Evolutionary conservation across 1,140 invertebrate genomes (phyloP).

Genomic region (Phymastichus coffea): DNA sequence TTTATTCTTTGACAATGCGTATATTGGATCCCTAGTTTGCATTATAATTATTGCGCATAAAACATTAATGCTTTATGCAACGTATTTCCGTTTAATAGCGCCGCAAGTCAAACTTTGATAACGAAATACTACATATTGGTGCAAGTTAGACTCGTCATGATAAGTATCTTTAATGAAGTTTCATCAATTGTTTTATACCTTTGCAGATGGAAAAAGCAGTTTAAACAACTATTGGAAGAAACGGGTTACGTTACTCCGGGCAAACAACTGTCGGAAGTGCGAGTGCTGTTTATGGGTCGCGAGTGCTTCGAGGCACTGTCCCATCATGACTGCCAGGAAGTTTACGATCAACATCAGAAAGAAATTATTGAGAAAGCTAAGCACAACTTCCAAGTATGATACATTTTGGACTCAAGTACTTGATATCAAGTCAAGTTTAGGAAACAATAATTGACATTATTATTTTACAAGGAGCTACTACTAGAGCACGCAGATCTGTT

Average conservation of each 20-base stretch:
- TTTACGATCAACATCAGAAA: conserved; percentile 93
- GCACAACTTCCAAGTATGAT: conserved; percentile 79
- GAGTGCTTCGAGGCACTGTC: conserved; percentile 92
- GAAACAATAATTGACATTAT: conserved; percentile 18
- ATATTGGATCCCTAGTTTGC: too few relatives aligned
- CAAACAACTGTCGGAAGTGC: conserved; percentile 87
- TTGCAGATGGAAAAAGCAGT: conserved; percentile 85
- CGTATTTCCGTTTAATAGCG: too few relatives aligned
- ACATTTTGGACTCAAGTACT: neutral
- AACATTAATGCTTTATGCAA: too few relatives aligned
- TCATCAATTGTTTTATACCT: too few relatives aligned
- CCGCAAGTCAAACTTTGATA: too few relatives aligned
- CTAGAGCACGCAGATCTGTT: conserved; percentile 94
- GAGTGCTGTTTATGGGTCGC: conserved; percentile 91
- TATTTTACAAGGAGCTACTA: conserved; percentile 74
- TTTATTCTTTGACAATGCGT: conserved; percentile 6
- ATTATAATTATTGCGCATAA: too few relatives aligned
- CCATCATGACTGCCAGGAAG: conserved; percentile 86
- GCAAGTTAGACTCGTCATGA: too few relatives aligned
- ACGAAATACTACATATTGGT: too few relatives aligned
- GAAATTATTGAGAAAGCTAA: conserved; percentile 90
- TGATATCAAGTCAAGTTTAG: neutral
- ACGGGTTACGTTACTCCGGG: conserved; percentile 93
- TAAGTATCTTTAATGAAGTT: too few relatives aligned
- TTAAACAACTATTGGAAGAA: conserved; percentile 90